Evolutionary conservation across 2,888 invertebrate species (phyloP).

Genomic region (Molorchus minor): DNA sequence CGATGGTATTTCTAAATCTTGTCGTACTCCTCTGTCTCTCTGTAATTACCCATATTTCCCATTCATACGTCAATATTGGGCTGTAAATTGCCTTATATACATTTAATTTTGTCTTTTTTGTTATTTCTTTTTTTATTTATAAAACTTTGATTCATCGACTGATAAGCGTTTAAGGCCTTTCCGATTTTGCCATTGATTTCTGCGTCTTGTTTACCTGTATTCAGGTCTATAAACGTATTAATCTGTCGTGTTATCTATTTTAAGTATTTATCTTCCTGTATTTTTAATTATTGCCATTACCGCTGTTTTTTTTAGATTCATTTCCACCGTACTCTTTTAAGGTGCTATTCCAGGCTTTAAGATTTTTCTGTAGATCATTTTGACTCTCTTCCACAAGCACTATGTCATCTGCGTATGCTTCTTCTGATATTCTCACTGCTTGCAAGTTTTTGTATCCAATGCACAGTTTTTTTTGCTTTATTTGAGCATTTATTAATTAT

Average conservation of each 20-base stretch:
- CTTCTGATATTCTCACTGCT: not conserved
- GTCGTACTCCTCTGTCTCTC: too few species aligned
- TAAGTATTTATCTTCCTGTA: too few species aligned
- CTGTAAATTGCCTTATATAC: not conserved
- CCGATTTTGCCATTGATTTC: not conserved
- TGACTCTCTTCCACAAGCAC: not conserved
- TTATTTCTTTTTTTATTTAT: not conserved
- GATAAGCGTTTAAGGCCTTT: not conserved
- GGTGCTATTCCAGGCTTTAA: not conserved
- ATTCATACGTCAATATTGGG: not conserved
- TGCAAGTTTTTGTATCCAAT: not conserved
- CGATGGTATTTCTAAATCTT: too few species aligned
- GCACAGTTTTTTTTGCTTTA: not conserved
- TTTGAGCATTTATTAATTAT: too few species aligned
- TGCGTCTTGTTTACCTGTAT: not conserved
- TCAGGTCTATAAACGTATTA: not conserved
- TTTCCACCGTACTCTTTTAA: not conserved
- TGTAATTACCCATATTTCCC: not conserved
- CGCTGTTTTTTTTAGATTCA: not conserved
- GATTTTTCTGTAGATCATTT: too few species aligned
- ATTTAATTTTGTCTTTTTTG: not conserved
- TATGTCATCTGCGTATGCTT: not conserved
- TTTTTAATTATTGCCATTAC: too few species aligned
- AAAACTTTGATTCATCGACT: not conserved
- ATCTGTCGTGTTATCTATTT: not conserved